Base-by-base conservation (phyloP, 2,888 invertebrate species). In the Lithophane semibrunnea region DNA sequence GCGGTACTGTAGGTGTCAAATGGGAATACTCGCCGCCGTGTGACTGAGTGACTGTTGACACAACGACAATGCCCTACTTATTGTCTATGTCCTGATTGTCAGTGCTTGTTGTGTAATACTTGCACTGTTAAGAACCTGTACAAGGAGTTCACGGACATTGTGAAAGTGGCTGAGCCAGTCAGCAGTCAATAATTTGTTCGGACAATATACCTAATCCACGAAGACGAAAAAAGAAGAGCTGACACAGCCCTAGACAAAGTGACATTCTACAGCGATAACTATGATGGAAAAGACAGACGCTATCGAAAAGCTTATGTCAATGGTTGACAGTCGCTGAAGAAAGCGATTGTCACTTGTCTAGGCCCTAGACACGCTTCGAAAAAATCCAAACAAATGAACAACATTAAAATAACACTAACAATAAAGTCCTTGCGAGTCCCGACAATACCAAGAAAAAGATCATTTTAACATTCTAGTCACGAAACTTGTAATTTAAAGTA, bases 401-500 rank as follows among this genome's bases (percentile, higher is more conserved):
- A 37, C 2, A 5, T 5, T 12, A 10, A 21, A 63, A 37, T 37
- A 21, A 42, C 8, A 42, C 42, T 29, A 29, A 29, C 29, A 29
- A 29, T 29, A 0, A 29, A 29, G 29, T 29, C 18, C 10, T 49
- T 71, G 37, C 10, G 24, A 49, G 52, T 61, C 3, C 49, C 16
- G 13, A 13, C 9, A 44, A 61, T 10, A 0, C 18, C n/a, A 58
- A 54, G 10, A 52, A 52, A 42, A 60, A 52, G n/a, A 73, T n/a
- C 7, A 44, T 52, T 61, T 61, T 52, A 44, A 74, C 60, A 61
- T 29, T 61, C 49, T 24, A 60, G 24, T 42, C 60, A 42, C 18
- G 49, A 42, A 74, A 60, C 9, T 47, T 61, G 44, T 42, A 37
- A 60, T 61, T 72, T 71, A 24, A 47, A 49, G 4, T 29, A 49